Percentiles rank a stretch among this genome's conserved stretches.
These are phyloP conservation scores for Drosophila basisetae DNA, from an alignment of 2,888 invertebrate genomes.

Conservation along the genomic window DNA sequence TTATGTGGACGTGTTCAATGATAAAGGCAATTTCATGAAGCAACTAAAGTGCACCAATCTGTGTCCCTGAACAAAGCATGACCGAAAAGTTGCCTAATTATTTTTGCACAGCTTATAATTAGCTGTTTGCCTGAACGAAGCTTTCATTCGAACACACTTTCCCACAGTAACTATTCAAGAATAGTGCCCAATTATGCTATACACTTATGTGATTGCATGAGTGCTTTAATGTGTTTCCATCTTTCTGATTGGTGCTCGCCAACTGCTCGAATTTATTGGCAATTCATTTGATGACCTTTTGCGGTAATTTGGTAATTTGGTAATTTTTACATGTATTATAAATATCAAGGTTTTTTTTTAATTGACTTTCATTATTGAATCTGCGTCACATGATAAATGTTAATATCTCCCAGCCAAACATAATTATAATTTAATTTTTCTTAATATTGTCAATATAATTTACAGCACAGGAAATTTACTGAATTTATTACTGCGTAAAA, in stretches of 20 bases:
- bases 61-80: background rate
- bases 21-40: background rate
- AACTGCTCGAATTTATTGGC: background rate
- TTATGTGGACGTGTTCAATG: background rate
- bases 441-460: conserved; percentile 49
- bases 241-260: background rate
- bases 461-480: conserved; percentile 41
- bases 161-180: background rate
- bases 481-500: conserved; percentile 60
- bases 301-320: background rate
- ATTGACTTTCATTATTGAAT: conserved; percentile 22
- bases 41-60: background rate
- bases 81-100: background rate
- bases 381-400: conserved; percentile 14
- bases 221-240: background rate
- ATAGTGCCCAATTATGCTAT: background rate
- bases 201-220: background rate
- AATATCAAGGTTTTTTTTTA: conserved; percentile 1
- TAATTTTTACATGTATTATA: background rate
- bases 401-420: conserved; percentile 33
- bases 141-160: background rate
- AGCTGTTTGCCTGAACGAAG: background rate
- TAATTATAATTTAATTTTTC: conserved; percentile 40
- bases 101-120: background rate
- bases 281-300: background rate